Conservation (phyloP, 2,888 invertebrate species). For the Conchocele bisecta region DNA sequence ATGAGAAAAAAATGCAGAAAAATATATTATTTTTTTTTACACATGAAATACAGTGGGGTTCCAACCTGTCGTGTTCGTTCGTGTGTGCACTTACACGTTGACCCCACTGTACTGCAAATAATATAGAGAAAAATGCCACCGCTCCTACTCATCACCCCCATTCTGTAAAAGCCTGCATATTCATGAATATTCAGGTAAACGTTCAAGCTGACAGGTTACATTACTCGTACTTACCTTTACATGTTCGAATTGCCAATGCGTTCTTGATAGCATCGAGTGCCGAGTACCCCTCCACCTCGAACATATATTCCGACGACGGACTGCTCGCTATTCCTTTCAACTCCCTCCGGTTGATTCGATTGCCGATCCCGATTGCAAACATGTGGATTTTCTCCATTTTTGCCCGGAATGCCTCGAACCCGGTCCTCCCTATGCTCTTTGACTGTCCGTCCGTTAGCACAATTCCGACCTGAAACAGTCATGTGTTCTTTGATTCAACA, state of each 20-base stretch:
- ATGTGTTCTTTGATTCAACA: no score
- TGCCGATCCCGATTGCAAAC: slow-evolving; percentile 75
- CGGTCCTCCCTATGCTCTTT: slow-evolving; percentile 61
- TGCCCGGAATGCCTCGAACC: slow-evolving; percentile 66
- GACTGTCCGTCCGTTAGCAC: slow-evolving; percentile 75
- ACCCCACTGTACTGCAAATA: no score
- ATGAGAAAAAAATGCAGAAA: no score
- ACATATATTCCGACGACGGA: slow-evolving; percentile 62
- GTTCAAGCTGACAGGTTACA: no score
- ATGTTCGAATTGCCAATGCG: slow-evolving; percentile 71
- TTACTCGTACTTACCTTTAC: slow-evolving; percentile 53
- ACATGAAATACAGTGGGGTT: no score
- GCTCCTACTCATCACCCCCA: no score
- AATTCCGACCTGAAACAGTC: slow-evolving; percentile 67
- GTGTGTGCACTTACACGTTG: no score
- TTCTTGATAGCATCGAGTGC: slow-evolving; percentile 70
- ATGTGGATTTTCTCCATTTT: slow-evolving; percentile 65
- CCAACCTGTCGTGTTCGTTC: no score
- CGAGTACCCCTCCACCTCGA: slow-evolving; percentile 66
- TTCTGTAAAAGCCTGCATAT: no score
- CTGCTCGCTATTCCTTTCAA: slow-evolving; percentile 68
- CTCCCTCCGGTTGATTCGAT: slow-evolving; percentile 66
- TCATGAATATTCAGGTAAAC: not conserved
- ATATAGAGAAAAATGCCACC: no score
- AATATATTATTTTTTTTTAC: no score